Evolutionary conservation across 1,140 invertebrate species (phyloP), one percentile per base, ranked within the genome.

Genomic region (Trichomalopsis sarcophagae): DNA sequence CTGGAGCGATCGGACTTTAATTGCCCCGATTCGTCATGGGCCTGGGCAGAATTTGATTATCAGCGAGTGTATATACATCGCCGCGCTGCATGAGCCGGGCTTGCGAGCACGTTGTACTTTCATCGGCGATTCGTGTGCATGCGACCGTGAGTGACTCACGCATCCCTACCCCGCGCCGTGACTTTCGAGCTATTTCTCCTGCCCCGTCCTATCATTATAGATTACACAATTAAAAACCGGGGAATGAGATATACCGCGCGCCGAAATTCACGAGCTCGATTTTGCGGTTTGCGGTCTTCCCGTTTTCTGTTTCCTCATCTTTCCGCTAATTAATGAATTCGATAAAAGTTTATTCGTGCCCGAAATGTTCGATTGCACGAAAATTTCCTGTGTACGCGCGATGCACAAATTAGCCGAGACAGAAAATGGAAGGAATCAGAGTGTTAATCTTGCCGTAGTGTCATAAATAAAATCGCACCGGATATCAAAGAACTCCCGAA

Each of bases 21-120:
- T 93, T 93, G 92, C 91, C 87, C 88, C 92, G 91, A 93, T 93
- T 93, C 92, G 92, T 93, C 91, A 93, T 93, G 91, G 90, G 82
- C 68, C 89, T 88, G 89, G 88, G 91, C 90, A 73, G 91, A 93
- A 91, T 92, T 92, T 92, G 92, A 93, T 93, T 93, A 93, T 92
- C 92, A 92, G 89, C 87, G 47, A 1, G 40, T 40, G 2, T 62
- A 62, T n/a, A 62, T 62, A n/a, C 17, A 55, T 62, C 55, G 55
- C 27, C 69, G 55, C 69, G 55, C 50, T 44, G 27, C 75, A 27
- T 30, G 47, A 36, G n/a, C 30, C 36, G 13, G n/a, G 40, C 30
- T 71, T 76, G 6, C 68, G n/a, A n/a, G 55, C 55, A 7, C 55
- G 55, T 62, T 75, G n/a, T 71, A 47, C 71, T 85, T 81, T 50